Conservation (phyloP, 2,797 vertebrate species). For the Triplophysa bombifrons region DNA sequence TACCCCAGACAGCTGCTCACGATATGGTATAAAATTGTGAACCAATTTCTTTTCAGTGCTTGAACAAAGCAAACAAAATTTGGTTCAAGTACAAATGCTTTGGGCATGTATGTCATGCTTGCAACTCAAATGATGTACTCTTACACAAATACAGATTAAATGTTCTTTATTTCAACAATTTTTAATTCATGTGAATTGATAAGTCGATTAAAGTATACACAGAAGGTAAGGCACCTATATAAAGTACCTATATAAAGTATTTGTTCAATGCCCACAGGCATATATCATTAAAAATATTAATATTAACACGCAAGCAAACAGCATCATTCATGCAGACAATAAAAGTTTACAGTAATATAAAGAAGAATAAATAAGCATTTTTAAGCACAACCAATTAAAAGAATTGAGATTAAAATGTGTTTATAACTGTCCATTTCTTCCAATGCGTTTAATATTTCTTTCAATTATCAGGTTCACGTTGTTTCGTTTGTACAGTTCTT, state of each 20-base stretch:
- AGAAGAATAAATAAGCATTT: neutral
- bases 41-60: too few relatives aligned
- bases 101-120: too few relatives aligned
- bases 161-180: neutral
- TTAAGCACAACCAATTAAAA: neutral
- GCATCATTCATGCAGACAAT: neutral
- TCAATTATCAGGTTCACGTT: neutral
- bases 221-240: neutral
- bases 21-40: too few relatives aligned
- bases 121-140: neutral
- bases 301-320: too few relatives aligned
- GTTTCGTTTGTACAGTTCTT: constrained; percentile 42
- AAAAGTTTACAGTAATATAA: neutral
- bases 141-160: neutral
- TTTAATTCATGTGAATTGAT: neutral
- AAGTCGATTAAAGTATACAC: neutral
- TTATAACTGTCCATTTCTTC: neutral
- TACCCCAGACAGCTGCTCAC: too few relatives aligned
- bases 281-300: neutral
- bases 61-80: too few relatives aligned
- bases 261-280: neutral
- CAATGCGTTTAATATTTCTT: neutral
- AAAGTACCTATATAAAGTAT: too few relatives aligned
- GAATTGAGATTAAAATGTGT: neutral
- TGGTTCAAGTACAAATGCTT: too few relatives aligned